Percentiles rank a stretch among this genome's conserved stretches.
Evolutionary conservation across 2,888 invertebrate genomes (phyloP).

Genomic region (Odontomyia ornata): DNA sequence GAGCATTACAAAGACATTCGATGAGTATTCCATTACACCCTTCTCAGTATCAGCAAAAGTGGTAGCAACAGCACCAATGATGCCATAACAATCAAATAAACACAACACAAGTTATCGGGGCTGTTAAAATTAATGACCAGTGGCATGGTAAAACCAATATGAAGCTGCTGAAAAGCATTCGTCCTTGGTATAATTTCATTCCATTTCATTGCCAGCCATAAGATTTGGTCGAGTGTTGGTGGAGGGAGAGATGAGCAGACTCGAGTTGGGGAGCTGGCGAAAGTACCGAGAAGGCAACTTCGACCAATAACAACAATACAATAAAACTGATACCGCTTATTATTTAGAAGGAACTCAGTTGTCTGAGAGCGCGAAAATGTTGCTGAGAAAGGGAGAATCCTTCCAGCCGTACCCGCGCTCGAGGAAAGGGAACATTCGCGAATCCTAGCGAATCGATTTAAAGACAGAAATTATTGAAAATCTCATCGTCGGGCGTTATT

Average conservation of each 20-base stretch:
- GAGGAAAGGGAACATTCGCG: background rate
- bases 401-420: background rate
- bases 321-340: background rate
- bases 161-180: background rate
- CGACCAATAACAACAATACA: slow-evolving; percentile 9
- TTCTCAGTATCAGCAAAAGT: background rate
- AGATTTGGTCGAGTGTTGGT: background rate
- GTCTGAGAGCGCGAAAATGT: background rate
- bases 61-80: slow-evolving; percentile 23
- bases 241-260: background rate
- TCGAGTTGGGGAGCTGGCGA: background rate
- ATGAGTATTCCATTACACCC: background rate
- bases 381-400: background rate
- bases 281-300: background rate
- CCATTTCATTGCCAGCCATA: background rate
- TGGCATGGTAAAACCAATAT: slow-evolving; percentile 38
- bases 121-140: slow-evolving; percentile 41
- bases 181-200: background rate
- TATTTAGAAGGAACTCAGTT: background rate
- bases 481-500: slow-evolving; percentile 7
- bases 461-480: slow-evolving; percentile 23
- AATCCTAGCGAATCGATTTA: background rate
- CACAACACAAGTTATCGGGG: slow-evolving; percentile 34
- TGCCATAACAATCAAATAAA: slow-evolving; percentile 43
- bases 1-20: background rate